Evolutionary conservation across 2,888 invertebrate species (phyloP).

Genomic region (Eupithecia subumbrata): DNA sequence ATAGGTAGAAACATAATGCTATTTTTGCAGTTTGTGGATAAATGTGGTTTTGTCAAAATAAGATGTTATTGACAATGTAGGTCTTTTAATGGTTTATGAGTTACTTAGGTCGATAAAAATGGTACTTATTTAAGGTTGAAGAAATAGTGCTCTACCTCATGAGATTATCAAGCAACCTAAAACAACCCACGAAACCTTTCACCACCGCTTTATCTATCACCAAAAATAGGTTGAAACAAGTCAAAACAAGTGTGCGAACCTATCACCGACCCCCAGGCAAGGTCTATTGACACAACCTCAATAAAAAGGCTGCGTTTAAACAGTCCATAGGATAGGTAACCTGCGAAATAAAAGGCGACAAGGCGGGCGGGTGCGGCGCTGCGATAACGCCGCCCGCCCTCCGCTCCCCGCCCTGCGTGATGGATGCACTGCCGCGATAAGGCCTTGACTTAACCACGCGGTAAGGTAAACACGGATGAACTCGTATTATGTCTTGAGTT

Average conservation of each 20-base stretch:
- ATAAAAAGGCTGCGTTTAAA: conserved; percentile 55
- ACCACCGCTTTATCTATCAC: conserved; percentile 2
- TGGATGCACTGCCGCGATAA: conserved; percentile 55
- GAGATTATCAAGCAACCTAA: not conserved
- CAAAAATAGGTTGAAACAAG: conserved; percentile 11
- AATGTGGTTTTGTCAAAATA: not conserved
- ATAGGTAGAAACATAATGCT: not conserved
- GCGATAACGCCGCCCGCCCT: conserved; percentile 55
- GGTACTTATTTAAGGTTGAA: not conserved
- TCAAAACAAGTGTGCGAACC: conserved; percentile 19
- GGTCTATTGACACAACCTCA: conserved; percentile 57
- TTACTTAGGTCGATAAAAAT: not conserved
- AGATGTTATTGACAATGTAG: not conserved
- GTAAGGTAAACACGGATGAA: conserved; percentile 44
- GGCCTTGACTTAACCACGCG: conserved; percentile 51
- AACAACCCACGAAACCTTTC: not conserved
- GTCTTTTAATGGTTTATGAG: not conserved
- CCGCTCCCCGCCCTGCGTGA: conserved; percentile 49
- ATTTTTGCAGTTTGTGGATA: not conserved
- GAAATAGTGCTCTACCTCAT: not conserved
- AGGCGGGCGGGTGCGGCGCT: conserved; percentile 56
- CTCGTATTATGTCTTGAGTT: conserved; percentile 41
- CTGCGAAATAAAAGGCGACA: conserved; percentile 63
- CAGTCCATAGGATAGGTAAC: conserved; percentile 54
- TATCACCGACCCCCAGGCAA: conserved; percentile 26